Evolutionary conservation across 2,797 vertebrate genomes (phyloP).

Genomic region (Malacoctenus gilli): DNA sequence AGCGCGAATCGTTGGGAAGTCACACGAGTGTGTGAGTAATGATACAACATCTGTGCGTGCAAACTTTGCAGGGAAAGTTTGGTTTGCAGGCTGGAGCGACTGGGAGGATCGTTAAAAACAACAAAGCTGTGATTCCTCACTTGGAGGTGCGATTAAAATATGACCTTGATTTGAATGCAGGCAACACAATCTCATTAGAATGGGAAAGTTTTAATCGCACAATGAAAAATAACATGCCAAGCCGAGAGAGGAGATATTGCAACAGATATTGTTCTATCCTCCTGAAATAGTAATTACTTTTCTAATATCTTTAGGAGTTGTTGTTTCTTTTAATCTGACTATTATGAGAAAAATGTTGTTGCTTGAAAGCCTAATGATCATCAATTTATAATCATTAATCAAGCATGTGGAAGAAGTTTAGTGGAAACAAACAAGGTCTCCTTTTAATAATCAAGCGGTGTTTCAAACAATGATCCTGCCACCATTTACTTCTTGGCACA

Average conservation of each 20-base stretch:
- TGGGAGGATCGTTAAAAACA: too few species aligned
- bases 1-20: constrained; percentile 61
- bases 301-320: neutral
- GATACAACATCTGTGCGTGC: constrained; percentile 28
- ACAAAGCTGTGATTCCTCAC: too few species aligned
- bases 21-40: constrained; percentile 28
- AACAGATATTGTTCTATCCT: constrained; percentile 3
- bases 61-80: constrained; percentile 23
- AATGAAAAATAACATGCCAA: constrained; percentile 33
- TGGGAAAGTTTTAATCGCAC: constrained; percentile 19
- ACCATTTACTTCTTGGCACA: constrained; percentile 12
- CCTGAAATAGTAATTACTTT: constrained; percentile 10
- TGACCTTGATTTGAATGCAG: constrained; percentile 25
- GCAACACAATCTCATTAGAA: constrained; percentile 19
- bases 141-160: constrained; percentile 32
- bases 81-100: constrained; percentile 22
- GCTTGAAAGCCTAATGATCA: constrained; percentile 9
- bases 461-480: constrained; percentile 27
- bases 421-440: constrained; percentile 2
- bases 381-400: constrained; percentile 15
- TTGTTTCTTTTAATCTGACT: constrained; percentile 2
- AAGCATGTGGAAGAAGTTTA: constrained; percentile 8
- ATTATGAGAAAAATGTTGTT: constrained; percentile 8
- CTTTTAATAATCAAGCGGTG: constrained; percentile 25
- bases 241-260: constrained; percentile 1